A percentile compares a stretch with the other conserved stretches of the same genome.
Conservation (phyloP, 2,888 invertebrate species). For the Steinernema hermaphroditum region DNA sequence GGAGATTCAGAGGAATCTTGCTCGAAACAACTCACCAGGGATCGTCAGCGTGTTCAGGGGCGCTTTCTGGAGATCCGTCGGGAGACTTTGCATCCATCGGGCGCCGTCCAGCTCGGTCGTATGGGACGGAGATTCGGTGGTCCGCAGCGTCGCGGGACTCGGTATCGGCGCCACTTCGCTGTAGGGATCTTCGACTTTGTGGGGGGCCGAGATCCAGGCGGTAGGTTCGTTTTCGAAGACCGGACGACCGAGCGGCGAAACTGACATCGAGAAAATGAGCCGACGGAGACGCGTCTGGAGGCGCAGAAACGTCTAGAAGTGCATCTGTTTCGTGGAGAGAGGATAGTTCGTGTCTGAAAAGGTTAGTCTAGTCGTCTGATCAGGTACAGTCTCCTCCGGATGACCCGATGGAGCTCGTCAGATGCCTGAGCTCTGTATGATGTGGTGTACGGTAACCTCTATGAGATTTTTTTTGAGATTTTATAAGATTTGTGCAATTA, state of each 20-base stretch:
- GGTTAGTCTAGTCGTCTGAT: too few species aligned
- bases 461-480: too few species aligned
- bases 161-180: too few species aligned
- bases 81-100: neutral
- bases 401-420: too few species aligned
- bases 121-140: too few species aligned
- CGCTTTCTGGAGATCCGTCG: neutral
- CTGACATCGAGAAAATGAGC: neutral
- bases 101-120: neutral
- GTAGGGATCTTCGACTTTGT: neutral
- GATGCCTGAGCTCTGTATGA: too few species aligned
- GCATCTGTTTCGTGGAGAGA: too few species aligned
- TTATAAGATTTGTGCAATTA: too few species aligned
- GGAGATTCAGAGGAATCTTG: neutral
- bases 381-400: too few species aligned
- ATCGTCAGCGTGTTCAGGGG: neutral
- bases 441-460: too few species aligned
- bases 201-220: neutral
- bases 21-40: neutral
- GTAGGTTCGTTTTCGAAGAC: neutral
- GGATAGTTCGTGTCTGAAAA: too few species aligned
- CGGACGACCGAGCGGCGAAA: neutral
- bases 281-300: neutral
- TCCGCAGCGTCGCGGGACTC: too few species aligned
- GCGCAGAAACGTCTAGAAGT: neutral